Conservation (phyloP, 92 coral and sea anemone genomes). For the Porites evermanni region DNA sequence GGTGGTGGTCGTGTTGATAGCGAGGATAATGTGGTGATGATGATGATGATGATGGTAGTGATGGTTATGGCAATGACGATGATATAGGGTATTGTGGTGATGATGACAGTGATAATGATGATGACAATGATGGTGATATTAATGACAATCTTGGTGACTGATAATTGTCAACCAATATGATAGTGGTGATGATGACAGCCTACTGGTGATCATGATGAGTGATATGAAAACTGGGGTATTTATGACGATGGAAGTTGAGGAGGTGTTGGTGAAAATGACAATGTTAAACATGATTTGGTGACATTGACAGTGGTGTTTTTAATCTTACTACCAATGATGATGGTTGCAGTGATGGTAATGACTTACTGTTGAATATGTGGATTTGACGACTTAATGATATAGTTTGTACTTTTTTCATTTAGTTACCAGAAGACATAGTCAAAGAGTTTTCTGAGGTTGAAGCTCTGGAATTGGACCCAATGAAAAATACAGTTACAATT, state of each 20-base stretch:
- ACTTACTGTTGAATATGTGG: background rate
- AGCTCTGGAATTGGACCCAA: conserved; percentile 57
- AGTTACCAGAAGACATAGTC: conserved; percentile 65
- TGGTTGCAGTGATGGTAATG: background rate
- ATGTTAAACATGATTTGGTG: too few species aligned
- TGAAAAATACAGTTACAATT: conserved; percentile 47
- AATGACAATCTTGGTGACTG: too few species aligned
- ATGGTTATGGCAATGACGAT: background rate
- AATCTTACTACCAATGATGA: background rate
- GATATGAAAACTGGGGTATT: too few species aligned
- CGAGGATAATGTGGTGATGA: too few species aligned
- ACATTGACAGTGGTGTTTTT: too few species aligned
- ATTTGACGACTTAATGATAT: background rate
- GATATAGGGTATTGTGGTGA: background rate
- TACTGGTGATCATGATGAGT: too few species aligned
- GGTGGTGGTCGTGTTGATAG: too few species aligned
- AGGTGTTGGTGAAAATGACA: too few species aligned
- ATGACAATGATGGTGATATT: background rate
- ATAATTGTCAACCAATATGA: too few species aligned
- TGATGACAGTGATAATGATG: background rate
- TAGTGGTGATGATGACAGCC: too few species aligned
- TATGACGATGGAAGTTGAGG: too few species aligned
- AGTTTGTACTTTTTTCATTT: background rate
- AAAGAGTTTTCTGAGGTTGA: conserved; percentile 65
- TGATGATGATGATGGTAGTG: too few species aligned